Evolutionary conservation across 2,888 invertebrate species (phyloP).

Genomic region (Ferdinandea cuprea): DNA sequence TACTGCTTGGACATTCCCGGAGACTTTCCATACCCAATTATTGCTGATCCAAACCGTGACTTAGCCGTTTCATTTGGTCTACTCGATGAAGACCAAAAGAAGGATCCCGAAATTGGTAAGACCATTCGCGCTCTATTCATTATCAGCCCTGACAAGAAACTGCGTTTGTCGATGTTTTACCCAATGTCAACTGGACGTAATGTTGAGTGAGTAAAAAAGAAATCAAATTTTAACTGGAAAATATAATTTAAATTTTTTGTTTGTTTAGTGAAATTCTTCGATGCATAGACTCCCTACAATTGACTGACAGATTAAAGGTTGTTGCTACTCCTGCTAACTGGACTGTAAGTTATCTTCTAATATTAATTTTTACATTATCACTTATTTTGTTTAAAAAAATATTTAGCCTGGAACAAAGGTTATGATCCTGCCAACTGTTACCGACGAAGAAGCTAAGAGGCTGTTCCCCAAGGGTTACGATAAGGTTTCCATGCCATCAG

Average conservation of each 20-base stretch:
- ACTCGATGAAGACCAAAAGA: conserved; percentile 89
- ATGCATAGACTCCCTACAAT: conserved; percentile 91
- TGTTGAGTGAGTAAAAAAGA: conserved; percentile 87
- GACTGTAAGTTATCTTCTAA: conserved; percentile 85
- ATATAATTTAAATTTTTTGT: neutral
- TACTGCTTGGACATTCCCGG: conserved; percentile 88
- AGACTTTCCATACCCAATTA: conserved; percentile 91
- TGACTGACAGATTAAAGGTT: conserved; percentile 87
- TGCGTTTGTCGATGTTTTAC: conserved; percentile 92
- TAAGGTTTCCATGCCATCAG: conserved; percentile 89
- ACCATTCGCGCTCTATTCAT: conserved; percentile 91
- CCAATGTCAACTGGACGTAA: conserved; percentile 94
- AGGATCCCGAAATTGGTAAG: conserved; percentile 86
- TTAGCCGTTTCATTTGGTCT: conserved; percentile 90
- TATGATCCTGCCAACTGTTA: conserved; percentile 90
- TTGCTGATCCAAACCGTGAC: conserved; percentile 89
- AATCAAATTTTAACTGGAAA: neutral
- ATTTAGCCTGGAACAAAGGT: conserved; percentile 88
- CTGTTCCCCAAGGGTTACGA: conserved; percentile 89
- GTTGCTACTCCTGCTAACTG: conserved; percentile 95
- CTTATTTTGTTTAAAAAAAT: too few species aligned
- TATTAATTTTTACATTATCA: neutral
- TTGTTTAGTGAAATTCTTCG: conserved; percentile 91
- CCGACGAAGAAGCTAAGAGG: conserved; percentile 86
- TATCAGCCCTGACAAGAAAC: conserved; percentile 90